A percentile compares a stretch with the other conserved stretches of the same genome.
phyloP scores from a whole-genome alignment of 1,140 invertebrate species.

The Caenorhabditis elegans region WBcel235 BX284605.5:1575001-1575500 shows the following conservation, averaged over 20 bases:
- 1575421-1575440: not conserved
- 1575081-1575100: no score
- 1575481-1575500: no score
- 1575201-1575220: not conserved
- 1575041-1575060: slow-evolving; percentile 2
- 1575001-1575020: slow-evolving; percentile 12
- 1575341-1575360: slow-evolving; percentile 31
- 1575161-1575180: not conserved
- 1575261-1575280: not conserved
- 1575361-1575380: slow-evolving; percentile 25
- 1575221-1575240: slow-evolving; percentile 30
- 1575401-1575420: slow-evolving; percentile 14
- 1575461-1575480: not conserved
- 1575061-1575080: no score
- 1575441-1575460: slow-evolving; percentile 6
- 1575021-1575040: not conserved
- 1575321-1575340: not conserved
- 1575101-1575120: not conserved
- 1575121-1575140: slow-evolving; percentile 17
- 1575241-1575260: no score
- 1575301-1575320: not conserved
- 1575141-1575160: not conserved
- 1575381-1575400: slow-evolving; percentile 26
- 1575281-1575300: not conserved
- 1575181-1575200: not conserved